Conservation (phyloP, 2,113 vertebrate genomes). For the Conger conger region DNA sequence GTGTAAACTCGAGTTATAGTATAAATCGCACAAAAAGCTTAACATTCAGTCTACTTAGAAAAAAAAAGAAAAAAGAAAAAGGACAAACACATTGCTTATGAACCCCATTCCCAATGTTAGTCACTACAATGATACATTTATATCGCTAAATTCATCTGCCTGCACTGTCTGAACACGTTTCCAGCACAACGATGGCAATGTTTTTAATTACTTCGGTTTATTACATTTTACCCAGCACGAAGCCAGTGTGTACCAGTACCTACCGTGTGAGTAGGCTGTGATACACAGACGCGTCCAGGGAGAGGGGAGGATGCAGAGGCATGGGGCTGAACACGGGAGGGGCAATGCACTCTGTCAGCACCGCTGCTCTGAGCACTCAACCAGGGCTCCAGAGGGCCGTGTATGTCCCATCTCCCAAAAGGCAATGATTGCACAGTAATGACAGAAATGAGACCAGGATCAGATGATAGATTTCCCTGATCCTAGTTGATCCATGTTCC, state of each 20-base stretch:
- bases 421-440: not conserved
- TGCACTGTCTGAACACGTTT: not conserved
- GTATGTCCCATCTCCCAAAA: not conserved
- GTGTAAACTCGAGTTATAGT: conserved; percentile 13
- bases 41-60: conserved; percentile 5
- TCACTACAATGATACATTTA: not conserved
- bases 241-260: not conserved
- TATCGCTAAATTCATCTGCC: not conserved
- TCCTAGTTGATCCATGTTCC: not conserved
- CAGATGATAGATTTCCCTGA: not conserved
- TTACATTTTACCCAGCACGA: not conserved
- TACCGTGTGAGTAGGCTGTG: not conserved
- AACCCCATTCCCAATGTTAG: not conserved
- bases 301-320: not conserved
- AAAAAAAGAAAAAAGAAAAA: not conserved
- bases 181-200: not conserved
- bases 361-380: not conserved
- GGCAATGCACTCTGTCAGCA: not conserved
- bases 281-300: not conserved
- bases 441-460: not conserved
- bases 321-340: not conserved
- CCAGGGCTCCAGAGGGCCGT: not conserved
- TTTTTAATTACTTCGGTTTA: not conserved
- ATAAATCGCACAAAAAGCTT: conserved; percentile 17
- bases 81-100: not conserved